A percentile compares a stretch with the other conserved stretches of the same genome.
Evolutionary conservation across 2,113 vertebrate genomes (phyloP).

Genomic region (Helogale parvula): DNA sequence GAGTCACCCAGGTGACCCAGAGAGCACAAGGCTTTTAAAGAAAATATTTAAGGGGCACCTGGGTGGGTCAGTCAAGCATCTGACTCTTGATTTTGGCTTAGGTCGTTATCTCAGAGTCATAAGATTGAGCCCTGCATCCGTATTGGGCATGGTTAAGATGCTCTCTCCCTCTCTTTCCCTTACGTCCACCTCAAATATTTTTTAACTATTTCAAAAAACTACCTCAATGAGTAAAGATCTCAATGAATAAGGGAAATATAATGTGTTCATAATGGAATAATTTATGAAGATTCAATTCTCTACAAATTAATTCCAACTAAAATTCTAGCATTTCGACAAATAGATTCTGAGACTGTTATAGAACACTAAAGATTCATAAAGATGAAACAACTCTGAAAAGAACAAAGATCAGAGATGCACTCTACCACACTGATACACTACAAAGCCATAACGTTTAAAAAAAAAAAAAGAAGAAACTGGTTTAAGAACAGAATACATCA

Average conservation of each 20-base stretch:
- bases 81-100: no score
- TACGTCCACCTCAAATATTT: no score
- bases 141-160: no score
- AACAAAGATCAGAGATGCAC: neutral
- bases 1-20: no score
- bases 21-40: no score
- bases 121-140: no score
- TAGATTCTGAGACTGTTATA: neutral
- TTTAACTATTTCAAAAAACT: neutral
- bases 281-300: neutral
- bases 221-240: neutral
- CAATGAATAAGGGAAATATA: neutral
- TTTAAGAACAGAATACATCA: neutral
- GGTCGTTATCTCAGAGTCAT: no score
- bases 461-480: neutral
- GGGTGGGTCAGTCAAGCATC: no score
- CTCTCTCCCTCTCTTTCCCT: no score
- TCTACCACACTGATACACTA: neutral
- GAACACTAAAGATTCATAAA: conserved; percentile 19
- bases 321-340: conserved; percentile 19
- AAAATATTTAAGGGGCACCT: neutral
- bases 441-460: neutral
- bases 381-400: neutral
- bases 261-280: neutral
- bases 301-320: neutral